Base-by-base conservation (phyloP, 2,113 vertebrate genomes). In the Lophura nycthemera region DNA sequence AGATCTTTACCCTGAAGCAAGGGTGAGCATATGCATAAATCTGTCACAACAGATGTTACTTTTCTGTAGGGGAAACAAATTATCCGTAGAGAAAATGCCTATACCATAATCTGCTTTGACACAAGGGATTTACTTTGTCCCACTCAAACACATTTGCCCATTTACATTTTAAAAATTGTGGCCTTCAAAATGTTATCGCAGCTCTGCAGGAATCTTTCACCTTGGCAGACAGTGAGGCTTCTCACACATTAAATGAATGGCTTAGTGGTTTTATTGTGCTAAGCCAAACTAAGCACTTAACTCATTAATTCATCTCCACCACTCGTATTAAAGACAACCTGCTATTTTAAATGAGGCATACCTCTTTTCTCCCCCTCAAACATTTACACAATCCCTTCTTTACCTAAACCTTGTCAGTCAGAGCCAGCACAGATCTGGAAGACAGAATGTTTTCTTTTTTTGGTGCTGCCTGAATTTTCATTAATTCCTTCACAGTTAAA, bases 111-210 rank as follows among this genome's bases (percentile, higher is more conserved):
- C 91, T 93, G 48, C 86, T 88, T 69, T 93, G 88, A 65, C 86
- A 88, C 79, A 25, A 96, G 83, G 69, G 82, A 97, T 94, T 94
- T 92, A 56, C 61, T 95, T 63, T 30, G 84, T 95, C 87, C 96
- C 84, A 79, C 70, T 95, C 86, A 85, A 76, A 93, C 56, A 13
- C 42, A 14, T 93, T 91, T 67, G 88, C n/a, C 66, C 81, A 88
- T 95, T 96, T 97, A 86, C 78, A 88, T 94, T 88, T 88, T 94
- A 86, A 89, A 94, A 95, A 96, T 76, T 78, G 63, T 11, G 56
- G 85, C 72, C 79, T 93, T 91, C 94, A 83, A 95, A 96, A 94
- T 79, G 79, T 94, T 92, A 95, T 96, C 88, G 3, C 72, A 59
- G 77, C 84, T 12, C 90, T 93, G 95, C 91, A 96, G 87, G 52